These are phyloP conservation scores for Anastatus disparis DNA, from an alignment of 1,140 invertebrate genomes.

Conservation along the genomic window DNA sequence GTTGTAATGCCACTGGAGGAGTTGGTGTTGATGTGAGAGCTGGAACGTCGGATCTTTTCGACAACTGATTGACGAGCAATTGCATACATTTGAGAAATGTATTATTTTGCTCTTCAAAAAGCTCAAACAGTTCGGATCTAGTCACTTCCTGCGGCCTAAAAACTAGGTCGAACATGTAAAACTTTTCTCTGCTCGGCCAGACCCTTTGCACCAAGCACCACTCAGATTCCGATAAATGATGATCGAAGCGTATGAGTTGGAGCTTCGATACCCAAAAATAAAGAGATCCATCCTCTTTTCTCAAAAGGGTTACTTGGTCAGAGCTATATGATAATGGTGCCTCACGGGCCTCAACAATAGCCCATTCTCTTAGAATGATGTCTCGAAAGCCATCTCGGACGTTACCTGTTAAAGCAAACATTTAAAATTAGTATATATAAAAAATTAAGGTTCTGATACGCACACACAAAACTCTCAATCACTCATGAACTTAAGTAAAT, in stretches of 20 bases:
- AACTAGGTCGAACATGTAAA: background rate
- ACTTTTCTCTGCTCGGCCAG: background rate
- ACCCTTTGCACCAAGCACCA: too few species aligned
- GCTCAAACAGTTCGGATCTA: background rate
- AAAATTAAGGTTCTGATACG: too few species aligned
- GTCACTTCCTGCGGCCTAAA: too few species aligned
- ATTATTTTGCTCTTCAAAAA: background rate
- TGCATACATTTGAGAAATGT: too few species aligned
- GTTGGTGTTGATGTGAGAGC: too few species aligned
- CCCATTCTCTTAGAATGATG: background rate
- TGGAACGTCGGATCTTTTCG: too few species aligned
- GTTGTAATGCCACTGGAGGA: too few species aligned
- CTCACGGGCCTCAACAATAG: background rate
- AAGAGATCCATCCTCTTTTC: background rate
- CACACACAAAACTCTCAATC: too few species aligned
- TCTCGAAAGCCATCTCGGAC: background rate
- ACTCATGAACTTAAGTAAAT: too few species aligned
- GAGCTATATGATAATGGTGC: background rate
- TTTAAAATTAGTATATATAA: too few species aligned
- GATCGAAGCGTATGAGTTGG: background rate
- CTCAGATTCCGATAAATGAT: background rate
- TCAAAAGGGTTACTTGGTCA: background rate
- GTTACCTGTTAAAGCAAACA: background rate
- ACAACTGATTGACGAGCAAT: too few species aligned
- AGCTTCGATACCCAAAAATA: background rate